Base-by-base conservation (phyloP, 2,888 invertebrate genomes). In the Pinctada fucata region DNA sequence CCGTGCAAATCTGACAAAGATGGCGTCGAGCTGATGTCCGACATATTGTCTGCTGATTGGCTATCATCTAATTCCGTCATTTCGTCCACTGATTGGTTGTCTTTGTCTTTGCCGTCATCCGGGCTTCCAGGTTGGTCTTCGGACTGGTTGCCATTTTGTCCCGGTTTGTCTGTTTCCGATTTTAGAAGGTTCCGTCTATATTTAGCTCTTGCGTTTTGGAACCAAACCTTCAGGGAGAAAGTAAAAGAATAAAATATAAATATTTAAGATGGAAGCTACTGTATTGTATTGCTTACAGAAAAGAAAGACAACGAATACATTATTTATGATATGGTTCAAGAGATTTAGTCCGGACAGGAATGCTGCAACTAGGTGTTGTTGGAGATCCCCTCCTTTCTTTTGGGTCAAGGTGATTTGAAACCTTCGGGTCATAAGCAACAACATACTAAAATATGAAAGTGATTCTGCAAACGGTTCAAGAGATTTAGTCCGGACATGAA, bases 151-250 rank as follows among this genome's bases (percentile, higher is more conserved):
- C 68, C 76, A 47, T 73, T n/a, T 71, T 76, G 73, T 77, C 82
- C 6, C 13, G 80, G 64, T 75, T 84, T 82, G 71, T 87, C 87
- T 4, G 76, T 68, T 50, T 89, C 88, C 73, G 89, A 89, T 76
- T 90, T 91, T 72, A 90, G 82, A 93, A 96, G 95, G 95, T 96
- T 98, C 74, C 99, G 95, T 85, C 99, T 95, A 96, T 98, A 99
- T 94, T 99, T 99, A 63, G 99, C 99, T 74, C 99, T 94, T 0
- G 99, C 99, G 92, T 99, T 99, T 95, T 99, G 99, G 93, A 99
- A 99, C 99, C 99, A 99, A 1, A 99, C 99, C 98, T 99, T 95
- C 66, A 84, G 81, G 70, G 16, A 81, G 10, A 58, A 50, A 49
- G 13, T 58, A 58, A 67, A 65, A 48, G 16, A 50, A 64, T 47